Base-by-base conservation (phyloP, 2,113 vertebrate genomes). In the Ifrita kowaldi region DNA sequence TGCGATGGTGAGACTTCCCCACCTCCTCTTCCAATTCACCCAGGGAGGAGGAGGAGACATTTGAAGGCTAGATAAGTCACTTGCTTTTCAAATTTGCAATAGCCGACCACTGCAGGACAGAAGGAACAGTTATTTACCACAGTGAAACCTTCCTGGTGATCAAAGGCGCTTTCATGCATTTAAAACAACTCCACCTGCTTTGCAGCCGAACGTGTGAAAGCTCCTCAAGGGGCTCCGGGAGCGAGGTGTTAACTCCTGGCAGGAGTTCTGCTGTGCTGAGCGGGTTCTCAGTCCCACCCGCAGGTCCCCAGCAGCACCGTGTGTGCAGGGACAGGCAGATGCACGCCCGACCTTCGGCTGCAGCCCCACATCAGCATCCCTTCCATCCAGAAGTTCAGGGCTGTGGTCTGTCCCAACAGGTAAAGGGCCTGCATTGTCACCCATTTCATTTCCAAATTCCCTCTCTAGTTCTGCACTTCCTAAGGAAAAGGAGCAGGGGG, bases 341-440 rank as follows among this genome's bases (percentile, higher is more conserved):
- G 12, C 10, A 10, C 3, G 4, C 2, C 50, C 37, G 56, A 24
- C 46, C 91, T 6, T 2, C 0, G 2, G 8, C 2, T 7, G 14
- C 41, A 55, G 39, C 42, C 47, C 27, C 32, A 41, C 71, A 13
- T 1, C 60, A 12, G 1, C 74, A 10, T 1, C 35, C 39, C 21
- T 28, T 42, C 4, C 2, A 2, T 3, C 65, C 16, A 9, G 11
- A 39, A 78, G 70, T 10, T 27, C 78, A 42, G n/a, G 22, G 19
- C 16, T 41, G 0, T 1, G 5, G 7, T 63, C 60, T 30, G 3
- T 18, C 49, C 57, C 7, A 4, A 0, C 1, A 6, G 8, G 7
- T 35, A 24, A 67, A 56, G 28, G 3, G 24, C 14, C 11, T 30
- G 10, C 3, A 8, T 0, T n/a, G 35, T 6, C 52, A 93, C 16